Percentiles rank a stretch among this genome's conserved stretches.
phyloP scores from a whole-genome alignment of 2,113 vertebrate genomes.

The Toxotes chatareus region DNA sequence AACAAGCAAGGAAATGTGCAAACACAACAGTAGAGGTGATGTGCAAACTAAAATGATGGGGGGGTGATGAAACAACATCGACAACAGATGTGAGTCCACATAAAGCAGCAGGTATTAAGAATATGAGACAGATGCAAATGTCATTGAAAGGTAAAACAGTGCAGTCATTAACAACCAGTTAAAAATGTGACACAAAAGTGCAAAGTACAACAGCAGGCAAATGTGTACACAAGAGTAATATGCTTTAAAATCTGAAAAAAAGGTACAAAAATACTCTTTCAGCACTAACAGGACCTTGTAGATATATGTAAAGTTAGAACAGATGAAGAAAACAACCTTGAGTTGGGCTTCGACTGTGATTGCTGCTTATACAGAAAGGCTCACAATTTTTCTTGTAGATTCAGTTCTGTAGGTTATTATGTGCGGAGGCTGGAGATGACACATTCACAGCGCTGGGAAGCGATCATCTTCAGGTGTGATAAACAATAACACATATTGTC shows the following conservation, averaged over 20 bases:
- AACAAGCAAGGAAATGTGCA: background rate
- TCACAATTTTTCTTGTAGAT: background rate
- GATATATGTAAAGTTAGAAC: background rate
- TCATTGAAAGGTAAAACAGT: conserved; percentile 21
- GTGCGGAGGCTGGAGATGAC: background rate
- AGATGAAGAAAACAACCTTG: background rate
- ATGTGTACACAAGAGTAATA: background rate
- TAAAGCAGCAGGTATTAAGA: conserved; percentile 54
- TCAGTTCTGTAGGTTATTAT: background rate
- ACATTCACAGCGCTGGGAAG: background rate
- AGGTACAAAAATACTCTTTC: too few species aligned
- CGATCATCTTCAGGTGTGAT: conserved; percentile 2
- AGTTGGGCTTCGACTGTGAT: background rate
- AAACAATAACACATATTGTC: background rate
- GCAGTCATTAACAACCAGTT: background rate
- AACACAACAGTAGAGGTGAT: conserved; percentile 7
- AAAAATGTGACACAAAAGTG: background rate
- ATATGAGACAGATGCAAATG: conserved; percentile 52
- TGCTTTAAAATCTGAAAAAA: background rate
- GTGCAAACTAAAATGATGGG: background rate
- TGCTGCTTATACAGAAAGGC: too few species aligned
- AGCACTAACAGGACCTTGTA: background rate
- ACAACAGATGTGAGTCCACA: conserved; percentile 50
- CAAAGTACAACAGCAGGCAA: background rate
- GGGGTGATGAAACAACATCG: conserved; percentile 11